Evolutionary conservation across 2,888 invertebrate genomes (phyloP), one percentile per base, ranked within the genome.

Genomic region (Synanthedon formicaeformis): DNA sequence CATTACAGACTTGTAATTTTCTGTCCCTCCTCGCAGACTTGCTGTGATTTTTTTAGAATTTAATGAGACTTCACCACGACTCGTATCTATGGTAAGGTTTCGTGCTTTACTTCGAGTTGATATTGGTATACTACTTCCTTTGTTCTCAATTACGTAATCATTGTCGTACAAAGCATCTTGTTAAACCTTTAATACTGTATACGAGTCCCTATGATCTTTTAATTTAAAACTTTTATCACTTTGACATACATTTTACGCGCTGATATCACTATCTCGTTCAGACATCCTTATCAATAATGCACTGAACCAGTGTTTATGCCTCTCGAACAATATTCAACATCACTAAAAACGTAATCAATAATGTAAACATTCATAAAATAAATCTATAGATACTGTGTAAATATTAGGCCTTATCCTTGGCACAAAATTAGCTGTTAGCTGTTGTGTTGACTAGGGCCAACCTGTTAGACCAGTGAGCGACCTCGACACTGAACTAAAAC

Each of bases 391-490:
- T 41, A 13, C 16, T 53, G 3, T 18, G n/a, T n/a, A 53, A 34
- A 53, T 50, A 40, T 63, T 62, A 65, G 60, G 57, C 60, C 69
- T 72, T 60, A 70, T 73, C 67, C 65, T 70, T 73, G 73, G 69
- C 71, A 74, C 73, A 60, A 64, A 34, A 71, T 71, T 67, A 64
- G 62, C 61, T 59, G 57, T 62, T 62, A 64, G 58, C 57, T 60
- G 63, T 67, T 65, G 68, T 66, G 68, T 69, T 67, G 65, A 62
- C 66, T 59, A 60, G 58, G 71, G 72, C 73, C 70, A 73, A 80
- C 80, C 71, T 71, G 80, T 78, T 76, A 71, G 78, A 83, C 80
- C 81, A 79, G 77, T 84, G 76, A 75, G 78, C 78, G 81, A 78
- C 84, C 85, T 82, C 81, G 80, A 71, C 75, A 73, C 69, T 76